These are phyloP conservation scores for Campylomormyrus numenius DNA, from an alignment of 2,113 vertebrate species.

Conservation along the genomic window DNA sequence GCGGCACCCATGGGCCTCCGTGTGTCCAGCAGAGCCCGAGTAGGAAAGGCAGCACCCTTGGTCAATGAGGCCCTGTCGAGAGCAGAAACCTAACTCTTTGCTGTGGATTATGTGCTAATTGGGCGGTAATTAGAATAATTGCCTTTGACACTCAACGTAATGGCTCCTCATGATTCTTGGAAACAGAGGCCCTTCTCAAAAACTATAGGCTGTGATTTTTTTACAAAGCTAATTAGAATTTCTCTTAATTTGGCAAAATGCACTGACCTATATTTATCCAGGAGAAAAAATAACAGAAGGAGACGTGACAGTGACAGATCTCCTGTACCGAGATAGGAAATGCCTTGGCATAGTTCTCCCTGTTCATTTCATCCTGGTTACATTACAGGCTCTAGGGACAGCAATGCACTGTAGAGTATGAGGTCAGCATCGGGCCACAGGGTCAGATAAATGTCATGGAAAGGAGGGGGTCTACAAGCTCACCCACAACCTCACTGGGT, in stretches of 20 bases:
- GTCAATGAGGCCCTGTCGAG: not conserved
- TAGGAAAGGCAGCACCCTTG: too few species aligned
- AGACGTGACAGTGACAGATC: not conserved
- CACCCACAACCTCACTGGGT: not conserved
- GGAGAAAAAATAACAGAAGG: not conserved
- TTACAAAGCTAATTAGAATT: not conserved
- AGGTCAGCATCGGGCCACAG: not conserved
- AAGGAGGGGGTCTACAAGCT: not conserved
- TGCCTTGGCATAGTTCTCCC: not conserved
- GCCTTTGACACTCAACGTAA: not conserved
- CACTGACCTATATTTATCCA: not conserved
- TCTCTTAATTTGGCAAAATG: not conserved
- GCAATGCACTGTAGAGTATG: not conserved
- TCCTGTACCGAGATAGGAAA: not conserved
- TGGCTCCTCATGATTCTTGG: not conserved
- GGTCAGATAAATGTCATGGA: not conserved
- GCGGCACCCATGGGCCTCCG: not conserved
- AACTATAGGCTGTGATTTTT: not conserved
- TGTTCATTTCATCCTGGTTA: not conserved
- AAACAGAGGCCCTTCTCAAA: not conserved
- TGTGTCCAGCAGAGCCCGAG: too few species aligned
- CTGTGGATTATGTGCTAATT: conserved; percentile 1
- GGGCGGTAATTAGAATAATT: not conserved
- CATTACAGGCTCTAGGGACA: not conserved
- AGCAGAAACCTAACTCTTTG: not conserved